Evolutionary conservation across 2,888 invertebrate genomes (phyloP).

Genomic region (Sinhomidia bicolor): DNA sequence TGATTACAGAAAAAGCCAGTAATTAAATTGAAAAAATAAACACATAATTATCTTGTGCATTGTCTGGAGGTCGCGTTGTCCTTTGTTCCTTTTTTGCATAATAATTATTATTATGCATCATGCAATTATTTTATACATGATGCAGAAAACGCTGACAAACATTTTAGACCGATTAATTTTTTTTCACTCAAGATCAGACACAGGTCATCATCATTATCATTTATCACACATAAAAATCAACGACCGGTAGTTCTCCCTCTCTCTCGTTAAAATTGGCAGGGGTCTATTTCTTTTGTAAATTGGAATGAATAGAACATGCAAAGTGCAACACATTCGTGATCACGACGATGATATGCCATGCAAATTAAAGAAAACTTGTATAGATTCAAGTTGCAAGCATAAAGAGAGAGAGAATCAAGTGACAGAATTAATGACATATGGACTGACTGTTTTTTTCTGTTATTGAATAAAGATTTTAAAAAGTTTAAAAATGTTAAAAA

Average conservation of each 20-base stretch:
- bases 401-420: not conserved
- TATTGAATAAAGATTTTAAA: constrained; percentile 12
- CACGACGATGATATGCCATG: too few species aligned
- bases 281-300: too few species aligned
- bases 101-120: constrained; percentile 13
- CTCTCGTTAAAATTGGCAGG: too few species aligned
- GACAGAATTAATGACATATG: not conserved
- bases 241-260: too few species aligned
- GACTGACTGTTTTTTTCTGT: not conserved
- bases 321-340: too few species aligned
- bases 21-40: not conserved
- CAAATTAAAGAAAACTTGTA: too few species aligned
- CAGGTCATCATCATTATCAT: too few species aligned
- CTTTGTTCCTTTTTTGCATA: not conserved
- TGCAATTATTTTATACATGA: constrained; percentile 9
- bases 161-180: too few species aligned
- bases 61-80: not conserved
- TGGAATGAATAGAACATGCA: too few species aligned
- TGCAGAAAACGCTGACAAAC: not conserved
- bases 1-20: not conserved
- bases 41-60: not conserved
- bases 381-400: not conserved
- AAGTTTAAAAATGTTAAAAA: constrained; percentile 9
- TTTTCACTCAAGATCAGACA: too few species aligned
- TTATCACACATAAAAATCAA: too few species aligned